These are phyloP conservation scores for Meriones psammophilus DNA, from an alignment of 2,797 vertebrate genomes.

Conservation along the genomic window DNA sequence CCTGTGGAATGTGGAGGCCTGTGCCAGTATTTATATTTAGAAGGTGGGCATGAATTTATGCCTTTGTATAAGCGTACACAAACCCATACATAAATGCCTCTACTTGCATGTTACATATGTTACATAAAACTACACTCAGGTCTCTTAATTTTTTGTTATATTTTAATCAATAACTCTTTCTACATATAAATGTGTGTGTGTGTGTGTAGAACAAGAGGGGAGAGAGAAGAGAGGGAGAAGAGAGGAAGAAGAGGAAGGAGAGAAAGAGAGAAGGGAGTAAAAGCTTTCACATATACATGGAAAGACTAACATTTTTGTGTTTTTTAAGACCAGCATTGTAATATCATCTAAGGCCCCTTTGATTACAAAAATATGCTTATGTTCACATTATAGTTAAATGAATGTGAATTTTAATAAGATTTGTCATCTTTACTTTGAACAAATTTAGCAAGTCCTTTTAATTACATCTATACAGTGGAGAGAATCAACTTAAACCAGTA, in stretches of 20 bases:
- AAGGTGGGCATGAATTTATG: background rate
- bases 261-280: background rate
- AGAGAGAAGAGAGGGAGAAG: too few species aligned
- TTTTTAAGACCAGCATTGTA: background rate
- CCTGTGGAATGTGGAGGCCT: background rate
- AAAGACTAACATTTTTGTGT: background rate
- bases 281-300: background rate
- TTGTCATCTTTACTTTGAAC: constrained; percentile 58
- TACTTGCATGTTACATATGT: background rate
- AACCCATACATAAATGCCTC: background rate
- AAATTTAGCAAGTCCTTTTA: constrained; percentile 3
- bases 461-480: background rate
- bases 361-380: background rate
- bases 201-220: background rate
- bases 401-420: constrained; percentile 30
- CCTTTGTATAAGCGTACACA: background rate
- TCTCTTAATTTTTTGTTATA: constrained; percentile 15
- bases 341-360: background rate
- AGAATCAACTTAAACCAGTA: constrained; percentile 2
- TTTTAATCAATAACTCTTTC: background rate
- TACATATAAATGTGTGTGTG: background rate
- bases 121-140: constrained; percentile 12
- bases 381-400: constrained; percentile 3
- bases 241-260: too few species aligned
- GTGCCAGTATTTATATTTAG: constrained; percentile 29